Conservation (phyloP, 2,888 invertebrate species). For the Spilosoma lubricipeda region DNA sequence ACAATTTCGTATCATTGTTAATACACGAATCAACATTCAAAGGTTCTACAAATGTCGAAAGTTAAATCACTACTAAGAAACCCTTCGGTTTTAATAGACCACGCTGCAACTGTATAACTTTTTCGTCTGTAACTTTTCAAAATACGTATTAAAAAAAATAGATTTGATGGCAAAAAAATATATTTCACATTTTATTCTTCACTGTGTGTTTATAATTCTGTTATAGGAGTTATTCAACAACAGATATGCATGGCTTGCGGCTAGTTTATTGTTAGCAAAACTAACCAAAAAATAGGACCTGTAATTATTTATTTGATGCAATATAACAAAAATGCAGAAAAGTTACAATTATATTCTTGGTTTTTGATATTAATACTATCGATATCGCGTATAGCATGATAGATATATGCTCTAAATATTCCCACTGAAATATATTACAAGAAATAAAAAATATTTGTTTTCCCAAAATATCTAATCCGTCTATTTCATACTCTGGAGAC, state of each 20-base stretch:
- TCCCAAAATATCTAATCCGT: constrained; percentile 25
- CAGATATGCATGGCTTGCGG: not conserved
- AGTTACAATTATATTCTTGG: not conserved
- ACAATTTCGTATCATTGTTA: constrained; percentile 47
- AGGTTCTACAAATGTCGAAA: constrained; percentile 46
- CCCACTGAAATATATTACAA: constrained; percentile 13
- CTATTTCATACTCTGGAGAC: constrained; percentile 35
- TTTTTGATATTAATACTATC: not conserved
- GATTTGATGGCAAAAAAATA: not conserved
- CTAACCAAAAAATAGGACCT: too few relatives aligned
- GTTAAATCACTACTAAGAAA: constrained; percentile 37
- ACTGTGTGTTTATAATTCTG: not conserved
- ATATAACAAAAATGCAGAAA: not conserved
- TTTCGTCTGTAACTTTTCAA: not conserved
- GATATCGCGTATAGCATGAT: not conserved
- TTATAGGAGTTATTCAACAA: not conserved
- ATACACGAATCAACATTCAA: constrained; percentile 54
- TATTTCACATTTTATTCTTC: not conserved
- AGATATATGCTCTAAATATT: constrained; percentile 6
- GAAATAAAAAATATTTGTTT: constrained; percentile 11
- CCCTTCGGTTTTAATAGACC: constrained; percentile 13
- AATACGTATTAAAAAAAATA: not conserved
- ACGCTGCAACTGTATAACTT: not conserved
- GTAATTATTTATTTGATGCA: not conserved
- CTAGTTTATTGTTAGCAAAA: not conserved